Base-by-base conservation (phyloP, 2,888 invertebrate species). In the Heliconius cydno region DNA sequence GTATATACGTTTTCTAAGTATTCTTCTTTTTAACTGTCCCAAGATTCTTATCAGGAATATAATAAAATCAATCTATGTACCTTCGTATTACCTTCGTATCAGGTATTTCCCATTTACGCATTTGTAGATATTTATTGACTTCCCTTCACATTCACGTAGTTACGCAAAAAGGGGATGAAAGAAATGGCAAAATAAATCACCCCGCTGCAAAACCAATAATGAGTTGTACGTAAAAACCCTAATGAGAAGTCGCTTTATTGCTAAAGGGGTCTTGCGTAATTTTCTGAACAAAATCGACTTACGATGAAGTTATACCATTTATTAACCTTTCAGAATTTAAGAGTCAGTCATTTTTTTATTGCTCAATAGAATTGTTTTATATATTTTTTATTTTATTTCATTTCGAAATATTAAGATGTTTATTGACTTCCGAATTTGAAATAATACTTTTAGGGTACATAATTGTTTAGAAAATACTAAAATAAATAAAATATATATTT, bases 181-280 rank as follows among this genome's bases (percentile, higher is more conserved):
- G 70, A 63, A 77, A 77, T 28, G 60, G 60, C 10, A 75, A 79
- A 79, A 80, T 81, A 78, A 81, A 81, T 81, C 76, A 78, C 80
- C 76, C 74, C 38, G 52, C 76, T 67, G 71, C 72, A 76, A 78
- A 80, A 81, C 81, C 81, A 80, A 81, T 81, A 81, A 81, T 79
- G 81, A 80, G 77, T 34, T 80, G 41, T 78, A 75, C 76, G 63
- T 73, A 81, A 80, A 80, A 81, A 81, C 67, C 70, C 19, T 76
- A 71, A 72, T 70, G 65, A 71, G 71, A 34, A 52, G 25, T 25
- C 65, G 71, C 76, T 52, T 71, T 71, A 60, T 63, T 71, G 65
- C 68, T 52, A 71, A 79, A 76, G 52, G 65, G 57, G 70, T 79
- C 76, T 79, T 60, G 25, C 15, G 79, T 79, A 79, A 79, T 76